A percentile compares a stretch with the other conserved stretches of the same genome.
phyloP scores from a whole-genome alignment of 2,888 invertebrate species.

The Synergus umbraculus region DNA sequence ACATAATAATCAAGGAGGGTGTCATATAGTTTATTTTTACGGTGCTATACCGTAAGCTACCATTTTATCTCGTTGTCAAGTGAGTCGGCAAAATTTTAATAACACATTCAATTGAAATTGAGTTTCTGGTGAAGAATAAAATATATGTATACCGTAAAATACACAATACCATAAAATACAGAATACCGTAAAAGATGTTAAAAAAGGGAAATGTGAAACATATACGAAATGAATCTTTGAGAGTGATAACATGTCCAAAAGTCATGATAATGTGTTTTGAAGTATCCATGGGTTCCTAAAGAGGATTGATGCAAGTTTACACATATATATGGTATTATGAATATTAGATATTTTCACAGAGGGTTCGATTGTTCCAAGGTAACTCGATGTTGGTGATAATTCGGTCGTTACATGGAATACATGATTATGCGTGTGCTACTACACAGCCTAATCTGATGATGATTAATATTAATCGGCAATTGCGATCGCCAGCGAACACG shows the following conservation, averaged over 20 bases:
- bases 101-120: no score
- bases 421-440: constrained; percentile 59
- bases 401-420: constrained; percentile 56
- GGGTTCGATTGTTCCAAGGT: constrained; percentile 21
- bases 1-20: no score
- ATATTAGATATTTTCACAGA: constrained; percentile 23
- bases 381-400: constrained; percentile 30
- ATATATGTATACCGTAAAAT: no score
- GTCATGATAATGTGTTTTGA: constrained; percentile 21
- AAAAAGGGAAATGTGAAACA: no score
- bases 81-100: no score
- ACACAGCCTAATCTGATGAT: constrained; percentile 53
- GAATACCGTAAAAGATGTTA: no score
- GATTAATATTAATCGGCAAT: constrained; percentile 58
- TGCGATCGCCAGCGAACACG: constrained; percentile 3
- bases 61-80: no score
- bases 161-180: no score
- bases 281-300: background rate
- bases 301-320: background rate
- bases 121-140: no score
- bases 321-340: background rate
- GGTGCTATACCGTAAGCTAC: no score
- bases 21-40: no score
- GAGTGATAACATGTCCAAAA: constrained; percentile 5
- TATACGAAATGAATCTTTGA: background rate